These are phyloP conservation scores for Sogatella furcifera DNA, from an alignment of 1,140 invertebrate species.

Conservation along the genomic window DNA sequence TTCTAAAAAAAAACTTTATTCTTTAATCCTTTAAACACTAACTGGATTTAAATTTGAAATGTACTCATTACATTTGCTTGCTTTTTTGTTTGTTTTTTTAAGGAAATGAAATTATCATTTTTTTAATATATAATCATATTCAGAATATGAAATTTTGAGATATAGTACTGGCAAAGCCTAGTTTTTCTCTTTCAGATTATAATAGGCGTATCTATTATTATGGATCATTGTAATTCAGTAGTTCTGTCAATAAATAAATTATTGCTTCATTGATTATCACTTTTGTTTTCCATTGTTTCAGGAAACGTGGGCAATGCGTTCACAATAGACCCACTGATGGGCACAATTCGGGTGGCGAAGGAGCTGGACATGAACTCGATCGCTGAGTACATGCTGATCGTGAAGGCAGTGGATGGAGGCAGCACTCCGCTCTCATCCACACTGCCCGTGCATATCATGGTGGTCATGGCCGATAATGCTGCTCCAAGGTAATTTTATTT, in stretches of 20 bases:
- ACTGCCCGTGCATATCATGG: constrained; percentile 71
- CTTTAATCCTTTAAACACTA: too few relatives aligned
- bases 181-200: too few relatives aligned
- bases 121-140: too few relatives aligned
- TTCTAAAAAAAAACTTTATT: too few relatives aligned
- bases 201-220: too few relatives aligned
- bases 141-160: too few relatives aligned
- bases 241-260: background rate
- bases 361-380: constrained; percentile 54
- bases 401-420: constrained; percentile 74
- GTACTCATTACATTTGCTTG: too few relatives aligned
- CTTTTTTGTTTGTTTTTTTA: too few relatives aligned
- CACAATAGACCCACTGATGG: constrained; percentile 61
- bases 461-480: constrained; percentile 81
- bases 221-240: too few relatives aligned
- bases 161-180: too few relatives aligned
- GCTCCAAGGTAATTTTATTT: constrained; percentile 52
- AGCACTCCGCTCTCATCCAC: constrained; percentile 59
- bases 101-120: too few relatives aligned
- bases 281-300: constrained; percentile 22
- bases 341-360: constrained; percentile 61
- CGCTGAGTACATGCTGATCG: constrained; percentile 68
- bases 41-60: too few relatives aligned
- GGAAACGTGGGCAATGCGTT: constrained; percentile 80
- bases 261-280: background rate